Base-by-base conservation (phyloP, 2,888 invertebrate species). In the Chrysolina oricalcia region DNA sequence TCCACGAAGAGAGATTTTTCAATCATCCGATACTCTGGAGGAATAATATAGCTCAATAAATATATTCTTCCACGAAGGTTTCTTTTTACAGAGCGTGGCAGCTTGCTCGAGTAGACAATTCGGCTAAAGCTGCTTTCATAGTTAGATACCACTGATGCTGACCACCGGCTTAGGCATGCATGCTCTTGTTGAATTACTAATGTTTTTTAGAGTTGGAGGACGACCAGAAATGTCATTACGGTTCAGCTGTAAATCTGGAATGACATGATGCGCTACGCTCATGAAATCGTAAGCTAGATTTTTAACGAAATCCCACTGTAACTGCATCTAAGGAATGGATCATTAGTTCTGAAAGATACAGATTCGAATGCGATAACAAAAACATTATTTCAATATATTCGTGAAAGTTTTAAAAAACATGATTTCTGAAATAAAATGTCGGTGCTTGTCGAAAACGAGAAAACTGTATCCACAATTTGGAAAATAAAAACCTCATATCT, bases 51-150 rank as follows among this genome's bases (percentile, higher is more conserved):
- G 59, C n/a, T 17, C n/a, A 59, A 59, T 59, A 59, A 17, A 35
- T 27, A 15, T 2, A 59, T 59, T 10, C 17, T 59, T 35, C n/a
- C 23, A n/a, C 21, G 2, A 4, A 53, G 21, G 21, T n/a, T 23
- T 5, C n/a, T 15, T 59, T 59, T 35, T 17, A n/a, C 2, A 35
- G 35, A 13, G 23, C 8, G 9, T 11, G 6, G 6, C 59, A 59
- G 59, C 59, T 59, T 59, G 59, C 59, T 59, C 59, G 59, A 35
- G 35, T 59, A 59, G 23, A 59, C n/a, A 5, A 59, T 59, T 59
- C 27, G 23, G 59, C 59, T 59, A 9, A 59, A 27, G 53, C 59
- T 59, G 59, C 59, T 59, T 59, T 35, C 59, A 59, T 59, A 59
- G 59, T 59, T 27, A 17, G 19, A n/a, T 19, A n/a, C 59, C 27